Evolutionary conservation across 2,797 vertebrate species (phyloP).

Genomic region (Onychomys torridus): DNA sequence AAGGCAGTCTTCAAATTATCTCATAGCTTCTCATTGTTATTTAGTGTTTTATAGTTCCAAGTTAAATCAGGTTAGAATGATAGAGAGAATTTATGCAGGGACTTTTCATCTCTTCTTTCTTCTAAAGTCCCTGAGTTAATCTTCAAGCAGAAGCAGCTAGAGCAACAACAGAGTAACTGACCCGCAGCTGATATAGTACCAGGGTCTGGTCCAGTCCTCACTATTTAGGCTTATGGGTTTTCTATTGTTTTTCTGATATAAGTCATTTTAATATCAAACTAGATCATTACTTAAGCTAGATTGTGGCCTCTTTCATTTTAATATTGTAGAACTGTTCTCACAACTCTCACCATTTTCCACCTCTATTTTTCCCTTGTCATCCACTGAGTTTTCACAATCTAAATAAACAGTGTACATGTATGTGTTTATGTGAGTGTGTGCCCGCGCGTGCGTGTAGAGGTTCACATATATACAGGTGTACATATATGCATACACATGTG

Average conservation of each 20-base stretch:
- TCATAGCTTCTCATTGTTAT: constrained; percentile 63
- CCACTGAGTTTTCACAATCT: background rate
- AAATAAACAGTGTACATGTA: background rate
- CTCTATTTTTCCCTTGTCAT: background rate
- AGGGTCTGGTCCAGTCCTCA: background rate
- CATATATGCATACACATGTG: background rate
- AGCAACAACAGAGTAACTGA: background rate
- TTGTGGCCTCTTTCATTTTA: background rate
- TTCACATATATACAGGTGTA: background rate
- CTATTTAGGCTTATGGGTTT: background rate
- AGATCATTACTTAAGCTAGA: background rate
- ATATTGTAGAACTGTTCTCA: background rate
- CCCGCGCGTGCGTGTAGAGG: background rate
- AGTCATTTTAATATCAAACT: background rate
- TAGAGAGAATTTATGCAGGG: constrained; percentile 40
- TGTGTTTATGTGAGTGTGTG: background rate
- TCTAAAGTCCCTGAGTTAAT: background rate
- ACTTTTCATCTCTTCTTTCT: background rate
- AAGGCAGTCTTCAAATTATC: constrained; percentile 58
- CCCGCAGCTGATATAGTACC: background rate
- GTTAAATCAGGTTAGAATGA: constrained; percentile 58
- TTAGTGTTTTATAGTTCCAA: constrained; percentile 54
- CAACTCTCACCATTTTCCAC: background rate
- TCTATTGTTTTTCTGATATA: background rate
- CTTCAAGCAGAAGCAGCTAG: background rate